Percentiles rank a stretch among this genome's conserved stretches.
Conservation (phyloP, 2,113 vertebrate genomes). For the Hipposideros armiger region DNA sequence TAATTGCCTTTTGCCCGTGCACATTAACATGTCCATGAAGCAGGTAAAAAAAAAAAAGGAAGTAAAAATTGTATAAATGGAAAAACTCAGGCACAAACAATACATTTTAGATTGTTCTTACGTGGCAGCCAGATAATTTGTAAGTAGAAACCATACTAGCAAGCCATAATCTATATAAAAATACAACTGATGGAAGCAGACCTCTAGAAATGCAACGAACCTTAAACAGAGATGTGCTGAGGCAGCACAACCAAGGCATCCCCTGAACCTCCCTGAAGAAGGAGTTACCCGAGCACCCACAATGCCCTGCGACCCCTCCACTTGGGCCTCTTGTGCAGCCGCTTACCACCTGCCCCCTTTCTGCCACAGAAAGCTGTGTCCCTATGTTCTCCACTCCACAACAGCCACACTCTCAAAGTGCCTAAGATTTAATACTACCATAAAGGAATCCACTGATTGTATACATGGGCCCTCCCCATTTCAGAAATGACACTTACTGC, state of each 20-base stretch:
- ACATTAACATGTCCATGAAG: background rate
- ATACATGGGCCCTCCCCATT: background rate
- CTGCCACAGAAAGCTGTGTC: background rate
- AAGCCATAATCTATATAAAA: background rate
- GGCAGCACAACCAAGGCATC: fast-evolving
- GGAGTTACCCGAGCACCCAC: background rate
- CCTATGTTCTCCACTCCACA: background rate
- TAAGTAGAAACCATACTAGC: background rate
- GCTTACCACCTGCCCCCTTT: background rate
- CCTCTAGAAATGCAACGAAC: background rate
- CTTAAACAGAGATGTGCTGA: background rate
- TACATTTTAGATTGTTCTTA: background rate
- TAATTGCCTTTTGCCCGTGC: background rate
- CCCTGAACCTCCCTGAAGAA: background rate
- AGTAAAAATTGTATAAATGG: background rate
- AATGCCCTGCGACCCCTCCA: background rate
- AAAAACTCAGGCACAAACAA: background rate
- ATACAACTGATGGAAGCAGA: background rate
- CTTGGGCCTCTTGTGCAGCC: background rate
- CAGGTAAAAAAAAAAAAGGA: background rate
- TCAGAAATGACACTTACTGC: background rate
- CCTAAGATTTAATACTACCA: background rate
- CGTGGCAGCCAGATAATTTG: background rate
- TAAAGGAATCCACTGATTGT: background rate
- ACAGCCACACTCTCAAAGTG: background rate